Evolutionary conservation across 2,797 vertebrate genomes (phyloP), one percentile per base, ranked within the genome.

Genomic region (Gambusia yucatana): DNA sequence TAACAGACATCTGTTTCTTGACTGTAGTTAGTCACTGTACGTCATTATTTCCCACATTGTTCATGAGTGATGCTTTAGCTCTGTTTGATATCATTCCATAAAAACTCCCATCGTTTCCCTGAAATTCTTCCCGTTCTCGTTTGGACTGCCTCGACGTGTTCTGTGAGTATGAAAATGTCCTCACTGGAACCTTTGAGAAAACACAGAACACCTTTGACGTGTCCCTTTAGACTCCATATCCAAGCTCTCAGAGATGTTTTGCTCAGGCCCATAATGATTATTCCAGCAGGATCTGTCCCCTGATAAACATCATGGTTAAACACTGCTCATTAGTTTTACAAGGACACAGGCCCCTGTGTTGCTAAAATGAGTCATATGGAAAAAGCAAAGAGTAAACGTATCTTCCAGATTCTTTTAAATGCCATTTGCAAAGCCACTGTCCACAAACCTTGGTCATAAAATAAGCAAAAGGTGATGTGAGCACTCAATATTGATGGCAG

Each of bases 201-300:
- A 93, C 90, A 89, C 92, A 92, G 94, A 91, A 84, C 89, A 84
- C 86, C 88, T 91, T 87, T 93, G 91, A 90, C 88, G 75, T 92
- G 87, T 87, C 88, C 91, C 90, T 89, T 91, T 83, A 87, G 87
- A 94, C 89, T 78, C 22, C 75, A 81, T 80, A 84, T 90, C 91
- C 90, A 90, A 94, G 93, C 92, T 94, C 86, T 83, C 83, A 72
- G 36, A 91, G 85, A 92, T 89, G 82, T 93, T 93, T 90, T 82
- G 81, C 83, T 89, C 87, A 78, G 84, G 79, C 88, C 88, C 59
- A 10, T 95, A 91, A 95, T 94, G 93, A 90, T 90, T 93, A 86
- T 89, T 93, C 82, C 93, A 92, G 92, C 87, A 83, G 87, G 84
- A 90, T 94, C 90, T 91, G 88, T 94, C 94, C 89, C 92, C 88